phyloP scores from a whole-genome alignment of 2,113 vertebrate species.

The Hiodon alosoides region DNA sequence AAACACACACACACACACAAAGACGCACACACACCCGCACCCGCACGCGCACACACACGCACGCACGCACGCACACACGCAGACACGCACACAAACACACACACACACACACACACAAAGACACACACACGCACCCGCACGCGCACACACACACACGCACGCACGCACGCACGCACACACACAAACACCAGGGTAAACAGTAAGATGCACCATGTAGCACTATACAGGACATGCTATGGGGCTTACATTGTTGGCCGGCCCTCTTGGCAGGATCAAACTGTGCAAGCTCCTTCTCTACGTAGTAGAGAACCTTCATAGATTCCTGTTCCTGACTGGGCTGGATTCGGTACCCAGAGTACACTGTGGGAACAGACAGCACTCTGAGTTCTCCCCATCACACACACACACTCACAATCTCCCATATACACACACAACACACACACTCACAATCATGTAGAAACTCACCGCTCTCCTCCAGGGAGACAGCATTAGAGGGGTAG shows the following conservation, averaged over 20 bases:
- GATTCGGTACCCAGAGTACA: constrained; percentile 82
- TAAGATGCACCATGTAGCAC: not conserved
- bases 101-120: constrained; percentile 10
- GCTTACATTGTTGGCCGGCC: constrained; percentile 84
- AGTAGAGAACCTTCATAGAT: constrained; percentile 89
- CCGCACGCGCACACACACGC: not conserved
- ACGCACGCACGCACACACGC: not conserved
- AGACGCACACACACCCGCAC: too few species aligned
- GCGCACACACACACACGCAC: constrained; percentile 11
- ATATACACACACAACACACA: constrained; percentile 21
- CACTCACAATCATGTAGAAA: not conserved
- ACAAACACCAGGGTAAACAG: constrained; percentile 5
- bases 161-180: constrained; percentile 27
- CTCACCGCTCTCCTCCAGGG: not conserved
- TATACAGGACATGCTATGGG: constrained; percentile 21
- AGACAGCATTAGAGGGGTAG: too few species aligned
- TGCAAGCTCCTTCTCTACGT: constrained; percentile 85
- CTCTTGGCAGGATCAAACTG: constrained; percentile 76
- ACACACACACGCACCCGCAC: constrained; percentile 16
- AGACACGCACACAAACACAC: not conserved
- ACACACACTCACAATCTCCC: constrained; percentile 1
- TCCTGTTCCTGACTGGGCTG: constrained; percentile 81
- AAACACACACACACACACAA: not conserved
- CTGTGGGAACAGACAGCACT: constrained; percentile 51
- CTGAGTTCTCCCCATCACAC: constrained; percentile 7